phyloP scores from a whole-genome alignment of 2,797 vertebrate genomes.

The Agapornis canus region DNA sequence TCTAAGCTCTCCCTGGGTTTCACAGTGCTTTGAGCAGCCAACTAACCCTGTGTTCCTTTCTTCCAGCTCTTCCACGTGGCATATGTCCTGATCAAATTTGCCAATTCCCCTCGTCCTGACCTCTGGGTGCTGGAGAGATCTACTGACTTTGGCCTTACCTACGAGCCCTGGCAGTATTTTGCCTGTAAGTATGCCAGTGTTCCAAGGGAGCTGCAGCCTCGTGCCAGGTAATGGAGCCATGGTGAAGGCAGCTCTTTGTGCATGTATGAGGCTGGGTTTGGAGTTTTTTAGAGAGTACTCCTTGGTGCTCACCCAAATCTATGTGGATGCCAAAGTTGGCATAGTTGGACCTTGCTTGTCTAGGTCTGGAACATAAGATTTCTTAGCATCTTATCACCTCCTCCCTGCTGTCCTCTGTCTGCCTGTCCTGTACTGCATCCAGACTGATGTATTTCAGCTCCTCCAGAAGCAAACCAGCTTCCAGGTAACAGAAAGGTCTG shows the following conservation, averaged over 20 bases:
- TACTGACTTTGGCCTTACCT: conserved; percentile 88
- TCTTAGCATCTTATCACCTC: neutral
- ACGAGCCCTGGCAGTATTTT: conserved; percentile 95
- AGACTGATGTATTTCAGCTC: neutral
- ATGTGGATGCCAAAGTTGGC: neutral
- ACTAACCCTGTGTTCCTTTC: neutral
- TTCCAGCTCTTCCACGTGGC: conserved; percentile 95
- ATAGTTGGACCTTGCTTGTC: neutral
- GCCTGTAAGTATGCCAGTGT: conserved; percentile 86
- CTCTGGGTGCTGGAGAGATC: conserved; percentile 96
- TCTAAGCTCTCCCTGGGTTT: neutral
- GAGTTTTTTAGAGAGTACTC: neutral
- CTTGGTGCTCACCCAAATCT: neutral
- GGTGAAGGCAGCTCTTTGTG: neutral
- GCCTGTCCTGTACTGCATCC: neutral
- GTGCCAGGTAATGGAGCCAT: neutral
- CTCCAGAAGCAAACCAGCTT: neutral
- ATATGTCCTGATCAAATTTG: conserved; percentile 95
- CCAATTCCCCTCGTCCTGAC: conserved; percentile 95
- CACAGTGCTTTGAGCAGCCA: neutral
- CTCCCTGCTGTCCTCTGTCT: neutral
- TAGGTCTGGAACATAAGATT: neutral
- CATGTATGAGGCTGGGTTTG: neutral
- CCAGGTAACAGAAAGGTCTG: neutral
- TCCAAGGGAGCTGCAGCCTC: neutral